Evolutionary conservation across 2,888 invertebrate genomes (phyloP).

Genomic region (Helicoverpa assulta): DNA sequence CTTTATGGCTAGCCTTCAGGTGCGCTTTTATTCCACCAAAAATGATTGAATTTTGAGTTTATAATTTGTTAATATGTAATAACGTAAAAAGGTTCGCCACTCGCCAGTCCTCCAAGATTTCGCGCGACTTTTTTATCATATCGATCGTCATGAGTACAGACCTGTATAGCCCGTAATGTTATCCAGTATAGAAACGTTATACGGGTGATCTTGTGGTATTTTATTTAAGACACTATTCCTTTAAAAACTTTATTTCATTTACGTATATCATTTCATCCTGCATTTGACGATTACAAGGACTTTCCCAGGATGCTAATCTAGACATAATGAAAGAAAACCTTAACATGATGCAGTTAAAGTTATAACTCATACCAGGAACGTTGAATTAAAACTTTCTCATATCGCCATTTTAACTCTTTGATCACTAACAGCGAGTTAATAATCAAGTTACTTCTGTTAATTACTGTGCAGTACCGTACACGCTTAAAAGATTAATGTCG

Average conservation of each 20-base stretch:
- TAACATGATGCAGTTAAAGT: too few relatives aligned
- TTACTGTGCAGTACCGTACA: too few relatives aligned
- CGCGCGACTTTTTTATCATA: not conserved
- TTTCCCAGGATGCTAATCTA: too few relatives aligned
- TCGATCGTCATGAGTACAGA: not conserved
- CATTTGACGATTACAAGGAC: too few relatives aligned
- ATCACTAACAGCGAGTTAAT: not conserved
- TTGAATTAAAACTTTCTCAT: not conserved
- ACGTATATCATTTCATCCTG: too few relatives aligned
- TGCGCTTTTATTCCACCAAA: not conserved
- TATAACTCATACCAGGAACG: too few relatives aligned
- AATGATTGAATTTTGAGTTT: not conserved
- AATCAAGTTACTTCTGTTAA: too few relatives aligned
- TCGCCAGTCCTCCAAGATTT: too few relatives aligned
- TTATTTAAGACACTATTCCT: not conserved
- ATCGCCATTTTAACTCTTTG: not conserved
- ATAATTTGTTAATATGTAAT: not conserved
- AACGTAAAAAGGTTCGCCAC: too few relatives aligned
- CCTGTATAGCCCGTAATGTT: not conserved
- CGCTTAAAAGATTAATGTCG: too few relatives aligned
- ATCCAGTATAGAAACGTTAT: slow-evolving; percentile 5
- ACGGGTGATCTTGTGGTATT: not conserved
- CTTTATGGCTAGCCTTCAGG: not conserved
- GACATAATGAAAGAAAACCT: too few relatives aligned
- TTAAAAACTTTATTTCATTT: too few relatives aligned